A percentile compares a stretch with the other conserved stretches of the same genome.
phyloP scores from a whole-genome alignment of 2,797 vertebrate species.

The Myotis vivesi region DNA sequence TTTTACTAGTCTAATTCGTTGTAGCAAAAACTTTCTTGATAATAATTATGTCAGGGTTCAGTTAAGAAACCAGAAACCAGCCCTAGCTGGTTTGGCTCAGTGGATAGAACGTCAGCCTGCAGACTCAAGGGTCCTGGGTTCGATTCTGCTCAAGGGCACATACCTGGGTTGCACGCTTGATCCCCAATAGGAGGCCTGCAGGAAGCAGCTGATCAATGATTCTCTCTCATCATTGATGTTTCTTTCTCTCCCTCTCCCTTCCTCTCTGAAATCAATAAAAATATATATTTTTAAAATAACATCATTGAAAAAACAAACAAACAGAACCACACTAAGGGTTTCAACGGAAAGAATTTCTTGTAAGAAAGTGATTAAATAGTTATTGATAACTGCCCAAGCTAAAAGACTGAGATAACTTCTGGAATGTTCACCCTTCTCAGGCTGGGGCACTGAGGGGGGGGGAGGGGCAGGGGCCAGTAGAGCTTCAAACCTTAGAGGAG shows the following conservation, averaged over 20 bases:
- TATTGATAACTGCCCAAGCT: not conserved
- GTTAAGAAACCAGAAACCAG: not conserved
- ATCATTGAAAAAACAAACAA: too few relatives aligned
- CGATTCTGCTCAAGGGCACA: too few relatives aligned
- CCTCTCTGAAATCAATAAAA: not conserved
- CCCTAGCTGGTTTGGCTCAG: too few relatives aligned
- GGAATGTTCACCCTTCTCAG: not conserved
- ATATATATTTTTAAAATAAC: too few relatives aligned
- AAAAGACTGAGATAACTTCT: not conserved
- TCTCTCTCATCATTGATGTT: not conserved
- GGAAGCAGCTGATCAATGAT: too few relatives aligned
- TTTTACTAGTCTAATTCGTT: not conserved
- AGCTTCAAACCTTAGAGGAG: not conserved
- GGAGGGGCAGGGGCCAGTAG: too few relatives aligned
- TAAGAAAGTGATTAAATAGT: not conserved
- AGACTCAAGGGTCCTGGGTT: too few relatives aligned
- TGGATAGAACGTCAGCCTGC: too few relatives aligned
- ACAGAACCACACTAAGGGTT: not conserved
- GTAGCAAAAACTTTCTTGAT: not conserved
- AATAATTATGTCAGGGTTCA: not conserved
- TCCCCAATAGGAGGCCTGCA: too few relatives aligned
- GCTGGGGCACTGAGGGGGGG: not conserved
- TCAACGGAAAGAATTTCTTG: not conserved
- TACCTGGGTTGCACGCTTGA: too few relatives aligned
- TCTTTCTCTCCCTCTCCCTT: not conserved